Percentiles rank a stretch among this genome's conserved stretches.
Conservation (phyloP, 2,888 invertebrate species). For the Cartodere bifasciata region DNA sequence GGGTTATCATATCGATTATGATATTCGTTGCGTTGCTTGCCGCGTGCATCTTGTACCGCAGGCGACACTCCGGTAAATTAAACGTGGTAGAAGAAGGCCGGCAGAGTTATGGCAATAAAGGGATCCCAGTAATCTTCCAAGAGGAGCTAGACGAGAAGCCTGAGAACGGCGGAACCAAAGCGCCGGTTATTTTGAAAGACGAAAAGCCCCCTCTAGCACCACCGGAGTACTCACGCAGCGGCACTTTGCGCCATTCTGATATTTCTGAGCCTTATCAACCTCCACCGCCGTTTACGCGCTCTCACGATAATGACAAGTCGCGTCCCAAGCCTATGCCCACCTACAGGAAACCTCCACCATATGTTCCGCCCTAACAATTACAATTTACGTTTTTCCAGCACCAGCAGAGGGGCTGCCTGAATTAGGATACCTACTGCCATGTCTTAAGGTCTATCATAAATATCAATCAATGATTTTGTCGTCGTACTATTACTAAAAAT, state of each 20-base stretch:
- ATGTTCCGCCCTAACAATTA: constrained; percentile 84
- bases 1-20: constrained; percentile 79
- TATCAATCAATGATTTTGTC: too few species aligned
- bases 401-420: too few species aligned
- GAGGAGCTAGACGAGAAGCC: constrained; percentile 93
- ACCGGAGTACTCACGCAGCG: constrained; percentile 53
- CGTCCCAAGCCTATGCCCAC: constrained; percentile 78
- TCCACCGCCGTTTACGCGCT: constrained; percentile 72
- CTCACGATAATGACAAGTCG: constrained; percentile 59
- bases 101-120: constrained; percentile 69
- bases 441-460: too few species aligned
- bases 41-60: constrained; percentile 77
- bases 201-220: constrained; percentile 88
- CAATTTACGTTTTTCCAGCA: constrained; percentile 32
- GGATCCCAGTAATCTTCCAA: constrained; percentile 91
- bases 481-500: too few species aligned
- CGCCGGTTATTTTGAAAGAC: constrained; percentile 87
- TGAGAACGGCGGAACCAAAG: constrained; percentile 77
- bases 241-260: constrained; percentile 32
- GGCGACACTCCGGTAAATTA: constrained; percentile 75
- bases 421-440: too few species aligned
- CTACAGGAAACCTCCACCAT: constrained; percentile 91
- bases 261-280: constrained; percentile 76
- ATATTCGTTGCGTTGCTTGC: constrained; percentile 74
- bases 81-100: constrained; percentile 66